A percentile compares a stretch with the other conserved stretches of the same genome.
Evolutionary conservation across 2,797 vertebrate species (phyloP).

Genomic region (Botia kubotai): DNA sequence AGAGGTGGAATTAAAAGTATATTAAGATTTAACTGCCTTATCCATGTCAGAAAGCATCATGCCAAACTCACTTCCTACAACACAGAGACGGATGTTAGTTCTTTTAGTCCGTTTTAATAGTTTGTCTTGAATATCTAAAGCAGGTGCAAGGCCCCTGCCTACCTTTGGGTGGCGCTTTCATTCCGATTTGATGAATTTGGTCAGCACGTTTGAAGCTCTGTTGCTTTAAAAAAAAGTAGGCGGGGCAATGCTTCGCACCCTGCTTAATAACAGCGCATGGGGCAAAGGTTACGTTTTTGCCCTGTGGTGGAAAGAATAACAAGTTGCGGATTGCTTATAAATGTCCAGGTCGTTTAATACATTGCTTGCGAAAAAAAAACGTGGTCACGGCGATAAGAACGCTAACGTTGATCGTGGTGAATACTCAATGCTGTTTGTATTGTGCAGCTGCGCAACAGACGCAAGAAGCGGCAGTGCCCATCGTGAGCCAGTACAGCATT

Average conservation of each 20-base stretch:
- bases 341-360: not conserved
- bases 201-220: not conserved
- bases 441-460: not conserved
- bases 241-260: not conserved
- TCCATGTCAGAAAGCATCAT: not conserved
- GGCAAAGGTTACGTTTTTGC: not conserved
- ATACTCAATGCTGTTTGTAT: not conserved
- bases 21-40: not conserved
- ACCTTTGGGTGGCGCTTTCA: conserved; percentile 32
- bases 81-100: not conserved
- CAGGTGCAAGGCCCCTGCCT: not conserved
- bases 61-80: not conserved
- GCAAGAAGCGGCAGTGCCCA: not conserved
- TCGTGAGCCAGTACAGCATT: not conserved
- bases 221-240: conserved; percentile 47
- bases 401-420: not conserved
- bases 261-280: not conserved
- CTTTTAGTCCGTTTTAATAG: too few relatives aligned
- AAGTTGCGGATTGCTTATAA: not conserved
- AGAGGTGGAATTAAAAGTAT: not conserved
- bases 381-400: not conserved
- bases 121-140: too few relatives aligned
- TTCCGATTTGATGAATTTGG: not conserved
- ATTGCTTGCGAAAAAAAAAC: not conserved
- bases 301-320: not conserved